Percentiles rank a stretch among this genome's conserved stretches.
These are phyloP conservation scores for Muntiacus muntjak DNA, from an alignment of 2,113 vertebrate species.

Conservation along the genomic window DNA sequence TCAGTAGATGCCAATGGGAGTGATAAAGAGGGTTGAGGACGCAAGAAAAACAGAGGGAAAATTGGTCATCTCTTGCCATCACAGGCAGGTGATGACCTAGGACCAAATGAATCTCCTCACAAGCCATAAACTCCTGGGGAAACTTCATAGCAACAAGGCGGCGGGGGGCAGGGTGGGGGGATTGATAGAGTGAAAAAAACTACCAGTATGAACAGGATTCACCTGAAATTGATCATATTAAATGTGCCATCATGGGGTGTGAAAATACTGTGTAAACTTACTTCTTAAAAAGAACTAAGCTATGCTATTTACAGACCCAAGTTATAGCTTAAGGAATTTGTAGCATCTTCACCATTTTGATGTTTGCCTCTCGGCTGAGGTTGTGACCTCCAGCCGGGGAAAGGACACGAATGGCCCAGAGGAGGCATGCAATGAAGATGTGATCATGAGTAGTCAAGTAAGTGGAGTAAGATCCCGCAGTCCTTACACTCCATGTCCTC, in stretches of 20 bases:
- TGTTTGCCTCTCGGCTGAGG: background rate
- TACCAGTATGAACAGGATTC: background rate
- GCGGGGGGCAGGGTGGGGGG: rapidly evolving
- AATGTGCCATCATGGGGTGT: background rate
- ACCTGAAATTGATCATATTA: background rate
- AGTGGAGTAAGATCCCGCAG: background rate
- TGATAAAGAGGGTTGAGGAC: background rate
- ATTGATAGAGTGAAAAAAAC: background rate
- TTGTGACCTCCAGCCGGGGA: background rate
- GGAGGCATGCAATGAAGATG: background rate
- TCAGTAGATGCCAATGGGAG: too few relatives aligned
- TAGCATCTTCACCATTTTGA: background rate
- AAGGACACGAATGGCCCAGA: background rate
- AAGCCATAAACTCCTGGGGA: background rate
- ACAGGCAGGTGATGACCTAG: background rate
- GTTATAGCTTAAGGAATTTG: background rate
- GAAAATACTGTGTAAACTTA: background rate
- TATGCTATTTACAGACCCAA: background rate
- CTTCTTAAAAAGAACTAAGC: background rate
- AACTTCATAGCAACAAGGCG: background rate
- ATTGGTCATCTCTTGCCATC: background rate
- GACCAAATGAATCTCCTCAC: background rate
- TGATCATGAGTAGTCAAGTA: background rate
- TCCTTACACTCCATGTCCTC: background rate
- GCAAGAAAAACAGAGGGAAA: background rate